Conservation (phyloP, 2,797 vertebrate genomes). For the Peromyscus aztecus region DNA sequence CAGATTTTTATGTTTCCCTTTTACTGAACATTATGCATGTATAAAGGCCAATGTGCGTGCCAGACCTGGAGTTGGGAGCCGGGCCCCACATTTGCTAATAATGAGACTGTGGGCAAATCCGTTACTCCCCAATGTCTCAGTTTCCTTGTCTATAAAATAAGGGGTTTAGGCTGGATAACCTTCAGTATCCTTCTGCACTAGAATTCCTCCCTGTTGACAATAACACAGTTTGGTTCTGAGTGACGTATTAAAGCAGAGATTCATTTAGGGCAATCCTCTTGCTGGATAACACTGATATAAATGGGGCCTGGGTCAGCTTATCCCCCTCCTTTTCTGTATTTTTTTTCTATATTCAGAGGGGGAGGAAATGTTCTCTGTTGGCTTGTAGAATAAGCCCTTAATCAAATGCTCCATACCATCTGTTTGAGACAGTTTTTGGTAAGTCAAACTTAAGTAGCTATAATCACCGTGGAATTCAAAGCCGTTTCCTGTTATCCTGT, state of each 20-base stretch:
- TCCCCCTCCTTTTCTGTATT: slow-evolving; percentile 69
- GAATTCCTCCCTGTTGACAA: neutral
- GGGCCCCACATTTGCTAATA: neutral
- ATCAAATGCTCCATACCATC: slow-evolving; percentile 80
- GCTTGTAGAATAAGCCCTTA: slow-evolving; percentile 82
- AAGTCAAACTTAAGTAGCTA: slow-evolving; percentile 81
- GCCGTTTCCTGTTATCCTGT: slow-evolving; percentile 85
- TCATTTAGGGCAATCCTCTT: slow-evolving; percentile 22
- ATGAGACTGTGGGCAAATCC: neutral
- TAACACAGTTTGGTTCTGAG: neutral
- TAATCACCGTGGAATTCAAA: slow-evolving; percentile 82
- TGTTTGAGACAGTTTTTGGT: slow-evolving; percentile 81
- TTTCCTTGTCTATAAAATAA: slow-evolving; percentile 48
- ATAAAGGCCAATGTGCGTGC: neutral
- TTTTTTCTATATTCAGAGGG: slow-evolving; percentile 74
- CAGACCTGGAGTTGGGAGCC: neutral
- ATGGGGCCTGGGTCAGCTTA: slow-evolving; percentile 41
- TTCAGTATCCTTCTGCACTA: slow-evolving; percentile 29
- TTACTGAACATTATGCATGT: neutral
- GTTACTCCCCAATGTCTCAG: neutral
- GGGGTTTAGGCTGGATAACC: neutral
- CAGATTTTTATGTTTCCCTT: slow-evolving; percentile 46
- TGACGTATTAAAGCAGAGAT: neutral
- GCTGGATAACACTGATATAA: neutral
- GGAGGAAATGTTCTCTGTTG: slow-evolving; percentile 80